These are phyloP conservation scores for Nephrotoma guestfalica DNA, from an alignment of 2,888 invertebrate species.

Conservation along the genomic window DNA sequence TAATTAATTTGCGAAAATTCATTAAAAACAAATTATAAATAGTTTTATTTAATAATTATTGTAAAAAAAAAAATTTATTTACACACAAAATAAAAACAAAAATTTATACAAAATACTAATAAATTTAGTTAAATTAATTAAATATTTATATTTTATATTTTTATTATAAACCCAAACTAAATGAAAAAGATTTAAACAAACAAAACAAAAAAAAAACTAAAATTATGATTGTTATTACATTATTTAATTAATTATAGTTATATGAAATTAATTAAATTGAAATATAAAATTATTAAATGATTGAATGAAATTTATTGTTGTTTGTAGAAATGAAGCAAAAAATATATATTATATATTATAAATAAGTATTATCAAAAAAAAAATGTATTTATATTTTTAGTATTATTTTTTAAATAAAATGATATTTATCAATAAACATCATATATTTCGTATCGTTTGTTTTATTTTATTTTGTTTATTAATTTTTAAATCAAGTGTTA, in stretches of 20 bases:
- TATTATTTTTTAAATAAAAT: background rate
- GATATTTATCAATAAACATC: background rate
- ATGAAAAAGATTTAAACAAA: background rate
- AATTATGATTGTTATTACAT: background rate
- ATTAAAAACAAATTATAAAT: background rate
- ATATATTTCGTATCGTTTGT: background rate
- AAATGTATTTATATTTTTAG: background rate
- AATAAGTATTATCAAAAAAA: background rate
- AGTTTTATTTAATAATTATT: background rate
- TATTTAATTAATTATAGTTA: background rate
- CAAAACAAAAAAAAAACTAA: background rate
- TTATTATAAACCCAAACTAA: background rate
- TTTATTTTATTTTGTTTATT: background rate
- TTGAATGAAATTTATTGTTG: background rate
- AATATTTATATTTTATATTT: background rate
- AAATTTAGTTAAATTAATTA: background rate
- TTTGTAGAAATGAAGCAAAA: background rate
- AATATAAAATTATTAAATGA: background rate
- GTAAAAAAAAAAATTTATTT: background rate
- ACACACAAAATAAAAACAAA: background rate
- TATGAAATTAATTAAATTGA: background rate
- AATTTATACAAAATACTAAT: background rate
- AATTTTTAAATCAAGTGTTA: too few species aligned
- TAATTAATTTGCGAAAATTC: background rate
- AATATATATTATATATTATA: background rate